Evolutionary conservation across 2,888 invertebrate species (phyloP).

Genomic region (Aporophyla nigra): DNA sequence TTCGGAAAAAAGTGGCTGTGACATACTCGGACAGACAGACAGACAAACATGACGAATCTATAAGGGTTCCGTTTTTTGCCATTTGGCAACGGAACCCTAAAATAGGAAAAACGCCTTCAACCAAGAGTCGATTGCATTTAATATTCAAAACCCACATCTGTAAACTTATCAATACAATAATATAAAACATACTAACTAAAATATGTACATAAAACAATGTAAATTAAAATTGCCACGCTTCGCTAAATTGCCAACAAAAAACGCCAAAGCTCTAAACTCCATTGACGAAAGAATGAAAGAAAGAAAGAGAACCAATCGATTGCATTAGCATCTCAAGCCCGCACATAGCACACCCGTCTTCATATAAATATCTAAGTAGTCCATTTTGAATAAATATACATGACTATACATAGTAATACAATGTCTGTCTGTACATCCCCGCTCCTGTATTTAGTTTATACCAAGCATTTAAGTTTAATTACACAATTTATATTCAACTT

Average conservation of each 20-base stretch:
- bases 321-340: slow-evolving; percentile 20
- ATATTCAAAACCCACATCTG: slow-evolving; percentile 5
- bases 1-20: no score
- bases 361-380: slow-evolving; percentile 59
- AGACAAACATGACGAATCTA: no score
- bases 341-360: slow-evolving; percentile 29
- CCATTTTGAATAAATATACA: slow-evolving; percentile 63
- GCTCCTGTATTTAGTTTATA: slow-evolving; percentile 81
- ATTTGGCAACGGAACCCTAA: no score
- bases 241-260: slow-evolving; percentile 22
- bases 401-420: slow-evolving; percentile 60
- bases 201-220: slow-evolving; percentile 4
- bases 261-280: slow-evolving; percentile 15
- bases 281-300: slow-evolving; percentile 21
- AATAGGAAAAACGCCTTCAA: background rate
- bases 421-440: slow-evolving; percentile 68
- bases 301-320: slow-evolving; percentile 28
- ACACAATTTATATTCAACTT: slow-evolving; percentile 88
- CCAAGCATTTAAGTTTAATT: slow-evolving; percentile 86
- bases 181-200: background rate
- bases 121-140: background rate
- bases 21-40: no score
- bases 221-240: slow-evolving; percentile 28
- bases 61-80: no score
- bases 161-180: background rate